Evolutionary conservation across 2,113 vertebrate species (phyloP).

Genomic region (Centropus bengalensis): DNA sequence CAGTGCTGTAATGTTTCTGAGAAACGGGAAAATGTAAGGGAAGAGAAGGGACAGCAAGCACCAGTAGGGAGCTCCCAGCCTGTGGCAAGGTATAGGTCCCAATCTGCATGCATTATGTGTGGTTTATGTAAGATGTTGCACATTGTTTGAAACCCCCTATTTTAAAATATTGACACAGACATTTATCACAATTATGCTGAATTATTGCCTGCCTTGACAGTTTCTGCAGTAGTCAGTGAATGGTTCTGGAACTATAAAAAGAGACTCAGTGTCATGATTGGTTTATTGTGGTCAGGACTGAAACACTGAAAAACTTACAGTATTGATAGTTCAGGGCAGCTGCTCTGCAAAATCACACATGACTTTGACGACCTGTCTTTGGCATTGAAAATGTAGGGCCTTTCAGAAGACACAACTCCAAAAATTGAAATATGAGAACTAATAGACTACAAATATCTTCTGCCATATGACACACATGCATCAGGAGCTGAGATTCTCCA

Average conservation of each 20-base stretch:
- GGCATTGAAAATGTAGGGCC: not conserved
- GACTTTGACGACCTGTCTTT: not conserved
- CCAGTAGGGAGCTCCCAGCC: not conserved
- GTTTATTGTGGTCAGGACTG: not conserved
- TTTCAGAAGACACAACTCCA: not conserved
- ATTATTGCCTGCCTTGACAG: not conserved
- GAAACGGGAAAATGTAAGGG: rapidly evolving
- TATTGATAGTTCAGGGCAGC: not conserved
- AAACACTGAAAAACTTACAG: not conserved
- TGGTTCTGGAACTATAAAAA: not conserved
- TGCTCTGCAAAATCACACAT: not conserved
- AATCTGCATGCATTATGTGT: rapidly evolving
- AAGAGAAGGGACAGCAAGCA: not conserved
- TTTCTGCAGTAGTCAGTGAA: not conserved
- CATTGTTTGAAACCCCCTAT: not conserved
- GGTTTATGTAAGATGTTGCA: not conserved
- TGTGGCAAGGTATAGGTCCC: not conserved
- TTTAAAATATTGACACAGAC: not conserved
- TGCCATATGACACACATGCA: not conserved
- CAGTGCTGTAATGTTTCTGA: not conserved
- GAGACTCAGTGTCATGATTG: not conserved
- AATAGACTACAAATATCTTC: not conserved
- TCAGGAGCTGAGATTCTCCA: not conserved
- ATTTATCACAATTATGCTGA: slow-evolving; percentile 5
- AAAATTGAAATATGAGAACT: not conserved